Evolutionary conservation across 2,797 vertebrate genomes (phyloP).

Genomic region (Platalea minor): DNA sequence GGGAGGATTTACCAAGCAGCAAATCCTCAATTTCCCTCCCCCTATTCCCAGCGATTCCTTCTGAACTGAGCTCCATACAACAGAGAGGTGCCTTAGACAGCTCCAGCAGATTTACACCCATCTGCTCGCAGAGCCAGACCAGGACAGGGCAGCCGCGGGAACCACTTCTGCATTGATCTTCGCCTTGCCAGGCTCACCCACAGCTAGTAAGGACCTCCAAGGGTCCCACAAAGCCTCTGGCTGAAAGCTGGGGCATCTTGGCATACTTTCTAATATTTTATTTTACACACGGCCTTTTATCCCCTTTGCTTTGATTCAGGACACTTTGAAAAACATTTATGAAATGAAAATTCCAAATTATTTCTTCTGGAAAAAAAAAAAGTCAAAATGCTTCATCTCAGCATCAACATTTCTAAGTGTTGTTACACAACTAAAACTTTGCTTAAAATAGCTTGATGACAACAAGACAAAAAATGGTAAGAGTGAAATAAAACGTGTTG

Average conservation of each 20-base stretch:
- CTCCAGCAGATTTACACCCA: background rate
- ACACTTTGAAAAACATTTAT: background rate
- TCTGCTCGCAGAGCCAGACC: background rate
- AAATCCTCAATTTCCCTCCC: background rate
- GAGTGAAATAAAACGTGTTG: background rate
- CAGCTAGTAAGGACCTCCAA: background rate
- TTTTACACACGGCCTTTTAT: background rate
- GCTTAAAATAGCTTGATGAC: background rate
- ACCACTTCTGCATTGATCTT: background rate
- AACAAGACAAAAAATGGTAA: background rate
- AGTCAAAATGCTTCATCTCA: background rate
- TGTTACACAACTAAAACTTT: background rate
- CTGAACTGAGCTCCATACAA: background rate
- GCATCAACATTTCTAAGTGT: background rate
- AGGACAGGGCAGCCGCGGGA: background rate
- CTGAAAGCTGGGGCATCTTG: background rate
- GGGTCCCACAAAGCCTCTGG: background rate
- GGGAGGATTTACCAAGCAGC: conserved; percentile 51
- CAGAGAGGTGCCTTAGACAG: background rate
- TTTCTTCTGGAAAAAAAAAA: background rate
- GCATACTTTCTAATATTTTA: background rate
- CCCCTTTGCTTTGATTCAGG: background rate
- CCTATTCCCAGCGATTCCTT: background rate
- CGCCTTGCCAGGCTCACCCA: background rate
- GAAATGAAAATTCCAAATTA: background rate